Percentiles rank a stretch among this genome's conserved stretches.
Evolutionary conservation across 2,888 invertebrate genomes (phyloP).

Genomic region (Gibbula magus): DNA sequence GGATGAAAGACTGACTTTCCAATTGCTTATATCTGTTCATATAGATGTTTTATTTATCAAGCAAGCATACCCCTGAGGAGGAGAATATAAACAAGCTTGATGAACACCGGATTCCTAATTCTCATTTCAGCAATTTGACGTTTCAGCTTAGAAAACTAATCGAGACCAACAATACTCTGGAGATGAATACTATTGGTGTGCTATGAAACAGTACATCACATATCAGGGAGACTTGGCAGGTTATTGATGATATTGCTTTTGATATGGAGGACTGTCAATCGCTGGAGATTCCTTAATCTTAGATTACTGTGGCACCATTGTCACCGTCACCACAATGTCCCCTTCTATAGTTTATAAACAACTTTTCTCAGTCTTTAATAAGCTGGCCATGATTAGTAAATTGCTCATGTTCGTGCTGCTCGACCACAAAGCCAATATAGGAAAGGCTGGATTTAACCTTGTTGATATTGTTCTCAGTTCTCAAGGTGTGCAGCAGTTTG

Average conservation of each 20-base stretch:
- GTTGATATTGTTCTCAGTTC: constrained; percentile 23
- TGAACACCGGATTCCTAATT: too few relatives aligned
- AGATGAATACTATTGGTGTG: too few relatives aligned
- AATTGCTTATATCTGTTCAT: too few relatives aligned
- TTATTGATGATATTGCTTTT: neutral
- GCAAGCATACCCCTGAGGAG: too few relatives aligned
- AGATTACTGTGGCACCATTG: constrained; percentile 38
- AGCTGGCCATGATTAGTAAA: constrained; percentile 34
- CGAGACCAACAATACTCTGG: too few relatives aligned
- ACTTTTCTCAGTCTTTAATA: constrained; percentile 39
- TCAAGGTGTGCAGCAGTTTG: constrained; percentile 27
- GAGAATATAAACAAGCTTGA: too few relatives aligned
- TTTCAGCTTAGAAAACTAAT: too few relatives aligned
- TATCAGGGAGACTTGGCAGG: neutral
- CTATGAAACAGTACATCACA: too few relatives aligned
- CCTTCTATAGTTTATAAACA: constrained; percentile 32
- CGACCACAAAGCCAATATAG: constrained; percentile 28
- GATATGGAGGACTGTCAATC: constrained; percentile 32
- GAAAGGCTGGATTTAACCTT: constrained; percentile 31
- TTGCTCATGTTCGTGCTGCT: constrained; percentile 32
- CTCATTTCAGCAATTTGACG: too few relatives aligned
- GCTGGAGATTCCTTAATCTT: constrained; percentile 36
- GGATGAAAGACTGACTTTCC: too few relatives aligned
- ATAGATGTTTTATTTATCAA: too few relatives aligned
- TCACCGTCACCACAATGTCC: constrained; percentile 36